Percentiles rank a stretch among this genome's conserved stretches.
Evolutionary conservation across 2,888 invertebrate species (phyloP).

Genomic region (Sialis fuliginosa): DNA sequence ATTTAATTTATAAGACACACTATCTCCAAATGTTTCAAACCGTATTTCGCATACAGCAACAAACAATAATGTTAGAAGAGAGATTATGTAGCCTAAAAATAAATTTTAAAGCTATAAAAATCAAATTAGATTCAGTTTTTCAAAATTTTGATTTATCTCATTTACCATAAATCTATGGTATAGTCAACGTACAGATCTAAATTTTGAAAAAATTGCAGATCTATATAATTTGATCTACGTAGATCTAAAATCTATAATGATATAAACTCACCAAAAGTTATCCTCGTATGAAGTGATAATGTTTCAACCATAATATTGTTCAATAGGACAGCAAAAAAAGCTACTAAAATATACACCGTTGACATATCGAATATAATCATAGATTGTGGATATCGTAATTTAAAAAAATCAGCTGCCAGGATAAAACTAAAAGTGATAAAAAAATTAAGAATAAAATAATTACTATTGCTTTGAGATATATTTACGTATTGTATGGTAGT

Average conservation of each 20-base stretch:
- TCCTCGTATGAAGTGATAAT: constrained; percentile 64
- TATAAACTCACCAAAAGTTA: constrained; percentile 54
- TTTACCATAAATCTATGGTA: no score
- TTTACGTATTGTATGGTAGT: constrained; percentile 78
- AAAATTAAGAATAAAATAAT: background rate
- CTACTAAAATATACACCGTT: constrained; percentile 77
- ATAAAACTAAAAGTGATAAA: constrained; percentile 50
- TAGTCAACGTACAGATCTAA: no score
- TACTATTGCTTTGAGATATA: background rate
- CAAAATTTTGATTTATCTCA: no score
- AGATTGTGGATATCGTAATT: constrained; percentile 62
- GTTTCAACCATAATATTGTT: constrained; percentile 75
- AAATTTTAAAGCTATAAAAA: constrained; percentile 1
- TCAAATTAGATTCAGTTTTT: no score
- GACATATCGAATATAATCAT: constrained; percentile 88
- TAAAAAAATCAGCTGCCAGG: constrained; percentile 86
- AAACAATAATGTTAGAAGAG: constrained; percentile 63
- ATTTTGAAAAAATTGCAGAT: no score
- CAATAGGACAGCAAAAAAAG: constrained; percentile 68
- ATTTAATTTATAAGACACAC: constrained; percentile 69
- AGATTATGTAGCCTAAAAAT: constrained; percentile 55
- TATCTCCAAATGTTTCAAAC: constrained; percentile 61
- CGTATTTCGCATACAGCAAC: constrained; percentile 76
- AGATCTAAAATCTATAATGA: no score
- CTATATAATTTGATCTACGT: no score